Base-by-base conservation (phyloP, 2,888 invertebrate genomes). In the Zootermopsis nevadensis region DNA sequence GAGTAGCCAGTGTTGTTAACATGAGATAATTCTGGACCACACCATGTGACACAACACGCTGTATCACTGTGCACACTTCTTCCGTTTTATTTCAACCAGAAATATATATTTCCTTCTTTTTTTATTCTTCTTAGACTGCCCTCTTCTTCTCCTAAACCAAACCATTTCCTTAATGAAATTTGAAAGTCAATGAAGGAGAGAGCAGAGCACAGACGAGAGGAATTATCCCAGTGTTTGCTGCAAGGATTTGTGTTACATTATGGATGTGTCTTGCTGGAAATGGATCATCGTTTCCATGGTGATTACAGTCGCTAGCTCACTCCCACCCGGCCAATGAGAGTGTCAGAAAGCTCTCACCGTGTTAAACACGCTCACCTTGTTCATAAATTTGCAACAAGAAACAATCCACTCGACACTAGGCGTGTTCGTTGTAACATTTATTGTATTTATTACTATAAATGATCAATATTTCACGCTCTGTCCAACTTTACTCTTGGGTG, bases 151-250 rank as follows among this genome's bases (percentile, higher is more conserved):
- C 60, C 27, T 55, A 66, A 66, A 79, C 79, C 30, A 48, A 79
- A 60, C 83, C 81, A 83, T 83, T 80, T 83, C 83, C 80, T 83
- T 83, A 83, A 83, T 83, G 74, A 83, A 83, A 83, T 83, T 83
- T 83, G 83, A 80, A 83, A 83, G 80, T 83, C 83, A 83, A 83
- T 82, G 82, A 82, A 67, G 86, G 79, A 79, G 35, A 22, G 31
- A 48, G 79, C 53, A 60, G 38, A n/a, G 33, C 31, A 35, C 24
- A 30, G 31, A 42, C 27, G 24, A 22, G 30, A 77, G 33, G 48
- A 53, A 79, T 79, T 77, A 77, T 77, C 77, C 42, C 35, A 77
- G 79, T 79, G 79, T 79, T 79, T 79, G 79, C 79, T 48, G 79
- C 55, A 30, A 53, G 79, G 79, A 79, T 79, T 79, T 79, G 79